phyloP scores from a whole-genome alignment of 2,797 vertebrate genomes.

The Cichlasoma orientale region DNA sequence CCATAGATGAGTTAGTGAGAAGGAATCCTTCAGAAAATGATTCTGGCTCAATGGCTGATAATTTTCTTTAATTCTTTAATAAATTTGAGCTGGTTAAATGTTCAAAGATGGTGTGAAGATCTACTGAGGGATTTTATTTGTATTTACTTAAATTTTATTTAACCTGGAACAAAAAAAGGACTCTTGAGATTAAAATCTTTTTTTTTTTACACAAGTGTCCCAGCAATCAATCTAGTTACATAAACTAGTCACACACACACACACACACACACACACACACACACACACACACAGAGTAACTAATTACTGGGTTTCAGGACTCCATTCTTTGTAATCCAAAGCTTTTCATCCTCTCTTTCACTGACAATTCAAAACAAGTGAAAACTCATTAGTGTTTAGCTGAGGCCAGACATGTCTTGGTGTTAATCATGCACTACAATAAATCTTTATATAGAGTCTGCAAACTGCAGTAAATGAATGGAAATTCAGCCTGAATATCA shows the following conservation, averaged over 20 bases:
- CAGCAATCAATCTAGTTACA: too few species aligned
- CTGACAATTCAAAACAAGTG: neutral
- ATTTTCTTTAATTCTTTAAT: neutral
- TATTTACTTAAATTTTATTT: too few species aligned
- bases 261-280: too few species aligned
- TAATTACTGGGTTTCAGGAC: neutral
- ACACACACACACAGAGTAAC: neutral
- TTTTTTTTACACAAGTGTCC: too few species aligned
- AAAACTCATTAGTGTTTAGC: neutral
- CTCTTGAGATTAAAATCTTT: too few species aligned
- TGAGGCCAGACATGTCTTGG: neutral
- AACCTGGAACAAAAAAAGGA: too few species aligned
- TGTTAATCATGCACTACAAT: neutral
- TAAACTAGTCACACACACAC: too few species aligned
- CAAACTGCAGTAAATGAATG: accelerated
- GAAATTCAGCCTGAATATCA: neutral
- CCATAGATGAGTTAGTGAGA: too few species aligned
- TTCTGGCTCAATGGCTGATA: neutral
- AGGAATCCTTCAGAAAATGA: neutral
- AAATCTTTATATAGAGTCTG: neutral
- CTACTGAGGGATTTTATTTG: neutral
- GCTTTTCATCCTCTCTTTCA: accelerated
- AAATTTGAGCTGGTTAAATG: neutral
- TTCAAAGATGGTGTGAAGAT: neutral
- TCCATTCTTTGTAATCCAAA: neutral